A percentile compares a stretch with the other conserved stretches of the same genome.
Evolutionary conservation across 2,797 vertebrate genomes (phyloP).

Genomic region (Bradypodion pumilum): DNA sequence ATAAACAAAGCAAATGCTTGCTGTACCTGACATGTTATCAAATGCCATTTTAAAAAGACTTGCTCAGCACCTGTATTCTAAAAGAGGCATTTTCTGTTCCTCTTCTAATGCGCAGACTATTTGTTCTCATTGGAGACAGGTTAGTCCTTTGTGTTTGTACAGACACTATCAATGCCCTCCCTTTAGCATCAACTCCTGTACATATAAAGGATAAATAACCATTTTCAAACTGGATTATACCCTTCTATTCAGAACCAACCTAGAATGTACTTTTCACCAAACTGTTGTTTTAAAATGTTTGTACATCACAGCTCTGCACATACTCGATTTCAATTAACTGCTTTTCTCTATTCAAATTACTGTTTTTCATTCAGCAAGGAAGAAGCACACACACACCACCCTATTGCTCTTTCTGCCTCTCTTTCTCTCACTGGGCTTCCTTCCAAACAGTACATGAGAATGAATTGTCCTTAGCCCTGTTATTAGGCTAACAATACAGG

Average conservation of each 20-base stretch:
- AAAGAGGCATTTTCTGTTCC: background rate
- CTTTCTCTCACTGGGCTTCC: constrained; percentile 40
- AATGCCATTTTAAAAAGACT: background rate
- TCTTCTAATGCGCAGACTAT: background rate
- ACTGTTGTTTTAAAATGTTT: constrained; percentile 53
- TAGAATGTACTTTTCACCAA: background rate
- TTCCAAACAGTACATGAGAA: constrained; percentile 42
- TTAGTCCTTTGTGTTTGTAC: background rate
- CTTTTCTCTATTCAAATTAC: constrained; percentile 43
- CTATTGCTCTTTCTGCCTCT: background rate
- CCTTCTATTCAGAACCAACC: background rate
- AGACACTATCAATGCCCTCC: background rate
- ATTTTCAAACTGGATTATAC: constrained; percentile 3
- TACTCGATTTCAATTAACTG: constrained; percentile 32
- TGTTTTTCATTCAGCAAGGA: constrained; percentile 31
- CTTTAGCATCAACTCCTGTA: background rate
- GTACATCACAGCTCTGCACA: constrained; percentile 48
- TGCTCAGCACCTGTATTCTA: background rate
- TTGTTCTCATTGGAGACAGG: background rate
- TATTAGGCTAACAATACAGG: constrained; percentile 40
- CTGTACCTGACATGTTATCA: background rate
- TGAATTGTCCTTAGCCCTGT: constrained; percentile 31
- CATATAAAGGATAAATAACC: background rate
- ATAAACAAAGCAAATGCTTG: background rate
- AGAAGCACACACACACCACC: background rate